Evolutionary conservation across 2,888 invertebrate genomes (phyloP).

Genomic region (Eupithecia dodoneata): DNA sequence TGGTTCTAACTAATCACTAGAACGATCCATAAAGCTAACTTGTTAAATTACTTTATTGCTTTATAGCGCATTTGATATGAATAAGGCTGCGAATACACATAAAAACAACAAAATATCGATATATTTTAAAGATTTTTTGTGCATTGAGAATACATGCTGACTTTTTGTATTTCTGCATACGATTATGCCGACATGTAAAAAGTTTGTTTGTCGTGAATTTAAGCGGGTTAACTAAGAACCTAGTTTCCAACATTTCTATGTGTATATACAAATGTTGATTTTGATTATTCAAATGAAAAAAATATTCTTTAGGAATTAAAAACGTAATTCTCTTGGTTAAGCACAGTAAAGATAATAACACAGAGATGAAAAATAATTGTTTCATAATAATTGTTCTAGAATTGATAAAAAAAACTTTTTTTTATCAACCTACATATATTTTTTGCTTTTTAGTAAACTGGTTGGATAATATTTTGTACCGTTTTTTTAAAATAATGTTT

Average conservation of each 20-base stretch:
- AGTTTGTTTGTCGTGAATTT: background rate
- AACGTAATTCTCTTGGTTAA: background rate
- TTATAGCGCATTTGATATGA: conserved; percentile 12
- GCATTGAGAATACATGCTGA: no score
- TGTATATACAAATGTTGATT: background rate
- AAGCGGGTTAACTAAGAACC: no score
- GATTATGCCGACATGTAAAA: background rate
- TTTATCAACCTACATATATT: no score
- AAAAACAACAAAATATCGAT: background rate
- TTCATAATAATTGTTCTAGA: no score
- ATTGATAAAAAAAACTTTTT: no score
- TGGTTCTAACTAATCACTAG: conserved; percentile 16
- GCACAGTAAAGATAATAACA: background rate
- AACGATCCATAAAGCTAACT: conserved; percentile 19
- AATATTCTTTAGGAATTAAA: background rate
- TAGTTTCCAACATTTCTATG: background rate
- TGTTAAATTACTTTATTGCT: conserved; percentile 21
- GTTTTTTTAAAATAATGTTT: background rate
- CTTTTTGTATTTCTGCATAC: no score
- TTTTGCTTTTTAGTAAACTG: background rate
- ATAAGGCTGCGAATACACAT: conserved; percentile 5
- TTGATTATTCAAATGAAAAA: background rate
- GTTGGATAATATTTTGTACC: background rate
- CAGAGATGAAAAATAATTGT: background rate
- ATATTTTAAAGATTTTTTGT: background rate